Conservation (phyloP, 2,113 vertebrate species). For the Gnathonemus longibarbis region DNA sequence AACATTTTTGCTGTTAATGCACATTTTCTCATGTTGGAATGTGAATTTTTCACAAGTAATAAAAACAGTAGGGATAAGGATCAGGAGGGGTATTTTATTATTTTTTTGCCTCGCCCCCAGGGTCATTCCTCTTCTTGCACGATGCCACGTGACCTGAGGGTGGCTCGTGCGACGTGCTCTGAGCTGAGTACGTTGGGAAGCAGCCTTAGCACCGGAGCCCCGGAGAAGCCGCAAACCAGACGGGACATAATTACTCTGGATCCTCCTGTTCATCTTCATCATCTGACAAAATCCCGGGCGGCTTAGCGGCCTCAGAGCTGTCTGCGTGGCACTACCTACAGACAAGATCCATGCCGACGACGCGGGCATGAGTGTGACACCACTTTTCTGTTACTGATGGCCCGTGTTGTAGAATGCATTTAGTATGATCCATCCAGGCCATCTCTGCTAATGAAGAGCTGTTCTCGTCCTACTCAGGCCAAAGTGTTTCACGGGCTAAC, state of each 20-base stretch:
- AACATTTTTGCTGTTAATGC: neutral
- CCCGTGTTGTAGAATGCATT: neutral
- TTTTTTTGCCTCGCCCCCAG: neutral
- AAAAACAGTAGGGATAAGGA: neutral
- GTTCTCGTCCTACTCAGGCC: neutral
- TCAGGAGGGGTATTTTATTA: neutral
- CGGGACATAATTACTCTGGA: slow-evolving; percentile 20
- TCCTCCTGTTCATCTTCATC: neutral
- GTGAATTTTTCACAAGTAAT: neutral
- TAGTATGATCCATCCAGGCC: neutral
- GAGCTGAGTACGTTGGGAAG: neutral
- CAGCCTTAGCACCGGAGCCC: neutral
- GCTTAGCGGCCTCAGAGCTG: neutral
- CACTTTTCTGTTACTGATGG: neutral
- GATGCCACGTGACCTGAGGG: slow-evolving; percentile 4
- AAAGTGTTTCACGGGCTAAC: neutral
- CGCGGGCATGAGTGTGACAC: neutral
- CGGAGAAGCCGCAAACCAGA: slow-evolving; percentile 16
- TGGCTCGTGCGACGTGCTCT: neutral
- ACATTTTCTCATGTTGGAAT: slow-evolving; percentile 1
- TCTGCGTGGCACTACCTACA: neutral
- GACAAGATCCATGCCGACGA: neutral
- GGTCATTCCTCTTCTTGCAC: neutral
- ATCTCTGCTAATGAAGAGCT: neutral
- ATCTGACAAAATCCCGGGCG: slow-evolving; percentile 20